These are phyloP conservation scores for Flexamia atlantica DNA, from an alignment of 2,888 invertebrate species.

Conservation along the genomic window DNA sequence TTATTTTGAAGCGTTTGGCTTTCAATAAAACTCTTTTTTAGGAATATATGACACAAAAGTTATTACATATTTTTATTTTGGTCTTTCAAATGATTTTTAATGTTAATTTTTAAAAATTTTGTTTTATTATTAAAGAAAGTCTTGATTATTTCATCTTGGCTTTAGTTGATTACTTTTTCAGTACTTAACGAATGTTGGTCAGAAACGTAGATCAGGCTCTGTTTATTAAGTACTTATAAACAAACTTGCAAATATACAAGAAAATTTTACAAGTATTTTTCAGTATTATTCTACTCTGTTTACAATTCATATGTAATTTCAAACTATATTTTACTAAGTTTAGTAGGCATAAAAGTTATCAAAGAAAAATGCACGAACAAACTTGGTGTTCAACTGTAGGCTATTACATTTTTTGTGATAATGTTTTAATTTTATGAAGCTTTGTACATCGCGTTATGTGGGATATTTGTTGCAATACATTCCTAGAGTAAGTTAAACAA, in stretches of 20 bases:
- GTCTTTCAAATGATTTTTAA: too few relatives aligned
- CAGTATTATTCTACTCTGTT: neutral
- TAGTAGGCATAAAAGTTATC: neutral
- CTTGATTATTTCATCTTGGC: too few relatives aligned
- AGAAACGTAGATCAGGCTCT: too few relatives aligned
- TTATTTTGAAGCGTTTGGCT: neutral
- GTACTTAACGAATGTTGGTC: too few relatives aligned
- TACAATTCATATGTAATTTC: neutral
- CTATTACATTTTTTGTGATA: conserved; percentile 29
- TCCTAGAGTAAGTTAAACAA: conserved; percentile 17
- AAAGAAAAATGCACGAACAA: conserved; percentile 36
- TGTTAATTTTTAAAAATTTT: too few relatives aligned
- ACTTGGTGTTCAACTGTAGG: neutral
- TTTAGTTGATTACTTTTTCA: too few relatives aligned
- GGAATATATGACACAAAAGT: too few relatives aligned
- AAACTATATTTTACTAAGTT: neutral
- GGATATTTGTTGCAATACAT: conserved; percentile 31
- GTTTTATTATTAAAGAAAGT: too few relatives aligned
- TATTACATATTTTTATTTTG: too few relatives aligned
- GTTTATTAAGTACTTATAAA: too few relatives aligned
- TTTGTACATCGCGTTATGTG: conserved; percentile 16
- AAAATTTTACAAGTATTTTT: neutral
- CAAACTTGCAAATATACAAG: too few relatives aligned
- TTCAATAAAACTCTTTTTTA: too few relatives aligned
- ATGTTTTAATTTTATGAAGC: conserved; percentile 25